phyloP scores from a whole-genome alignment of 2,113 vertebrate genomes.

The Turnix velox region DNA sequence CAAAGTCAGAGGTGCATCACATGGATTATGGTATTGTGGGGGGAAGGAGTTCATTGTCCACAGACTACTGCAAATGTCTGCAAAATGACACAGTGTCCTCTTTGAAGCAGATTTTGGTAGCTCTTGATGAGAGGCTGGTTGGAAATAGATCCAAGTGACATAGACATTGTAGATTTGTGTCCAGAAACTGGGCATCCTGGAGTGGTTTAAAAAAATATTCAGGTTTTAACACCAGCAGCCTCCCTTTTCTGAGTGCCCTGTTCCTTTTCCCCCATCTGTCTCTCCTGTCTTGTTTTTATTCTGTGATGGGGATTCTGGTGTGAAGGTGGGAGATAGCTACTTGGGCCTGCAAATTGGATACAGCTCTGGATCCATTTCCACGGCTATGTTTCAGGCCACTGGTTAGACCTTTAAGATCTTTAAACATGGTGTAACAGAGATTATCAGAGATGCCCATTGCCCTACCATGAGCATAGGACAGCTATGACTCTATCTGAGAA shows the following conservation, averaged over 20 bases:
- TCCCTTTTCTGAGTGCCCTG: not conserved
- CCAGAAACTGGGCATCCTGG: not conserved
- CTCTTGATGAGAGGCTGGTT: not conserved
- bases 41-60: not conserved
- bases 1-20: not conserved
- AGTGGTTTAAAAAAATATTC: not conserved
- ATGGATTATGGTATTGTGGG: not conserved
- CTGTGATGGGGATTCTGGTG: not conserved
- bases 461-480: not conserved
- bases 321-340: not conserved
- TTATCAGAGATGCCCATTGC: not conserved
- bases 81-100: not conserved
- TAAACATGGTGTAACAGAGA: not conserved
- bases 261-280: not conserved
- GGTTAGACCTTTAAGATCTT: not conserved
- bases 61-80: not conserved
- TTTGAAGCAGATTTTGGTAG: not conserved
- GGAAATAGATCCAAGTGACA: not conserved
- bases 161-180: not conserved
- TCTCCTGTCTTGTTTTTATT: not conserved
- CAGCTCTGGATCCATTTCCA: not conserved
- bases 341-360: not conserved
- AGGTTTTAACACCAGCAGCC: not conserved
- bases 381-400: not conserved
- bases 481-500: accelerated